phyloP scores from a whole-genome alignment of 1,140 invertebrate species.

The Rhynchophorus ferrugineus region DNA sequence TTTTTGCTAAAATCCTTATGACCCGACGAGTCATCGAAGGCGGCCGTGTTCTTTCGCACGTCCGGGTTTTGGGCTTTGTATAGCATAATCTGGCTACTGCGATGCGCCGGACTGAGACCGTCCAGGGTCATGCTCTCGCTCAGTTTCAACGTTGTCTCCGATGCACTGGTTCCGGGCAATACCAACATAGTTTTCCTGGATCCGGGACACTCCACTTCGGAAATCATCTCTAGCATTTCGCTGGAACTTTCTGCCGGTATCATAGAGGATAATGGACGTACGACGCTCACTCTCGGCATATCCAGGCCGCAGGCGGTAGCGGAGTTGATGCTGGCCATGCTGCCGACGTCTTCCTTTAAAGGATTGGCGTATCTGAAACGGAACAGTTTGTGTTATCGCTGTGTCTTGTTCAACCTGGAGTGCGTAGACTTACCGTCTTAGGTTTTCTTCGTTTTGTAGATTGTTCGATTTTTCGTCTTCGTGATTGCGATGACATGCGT shows the following conservation, averaged over 20 bases:
- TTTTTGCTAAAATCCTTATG: conserved; percentile 74
- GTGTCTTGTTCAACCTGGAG: not conserved
- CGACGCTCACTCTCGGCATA: conserved; percentile 48
- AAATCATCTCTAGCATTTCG: conserved; percentile 56
- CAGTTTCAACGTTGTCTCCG: conserved; percentile 31
- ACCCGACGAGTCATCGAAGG: conserved; percentile 56
- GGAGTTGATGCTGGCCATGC: conserved; percentile 37
- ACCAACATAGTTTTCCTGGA: conserved; percentile 38
- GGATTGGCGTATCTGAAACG: conserved; percentile 53
- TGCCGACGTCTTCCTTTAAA: conserved; percentile 48
- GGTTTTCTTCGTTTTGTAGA: conserved; percentile 81
- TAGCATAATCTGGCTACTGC: conserved; percentile 55
- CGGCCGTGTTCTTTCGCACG: conserved; percentile 70
- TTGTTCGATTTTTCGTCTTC: conserved; percentile 84
- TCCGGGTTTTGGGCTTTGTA: conserved; percentile 68
- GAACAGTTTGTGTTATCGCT: not conserved
- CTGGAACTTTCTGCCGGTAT: conserved; percentile 42
- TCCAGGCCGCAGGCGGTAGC: conserved; percentile 35
- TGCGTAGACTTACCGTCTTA: conserved; percentile 48
- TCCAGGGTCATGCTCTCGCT: conserved; percentile 33
- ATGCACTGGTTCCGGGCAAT: conserved; percentile 36
- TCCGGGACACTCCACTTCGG: conserved; percentile 46
- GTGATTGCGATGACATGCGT: conserved; percentile 55
- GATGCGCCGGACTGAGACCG: conserved; percentile 42
- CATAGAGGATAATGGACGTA: conserved; percentile 49